Base-by-base conservation (phyloP, 1,140 invertebrate species). In the Caerostris extrusa region DNA sequence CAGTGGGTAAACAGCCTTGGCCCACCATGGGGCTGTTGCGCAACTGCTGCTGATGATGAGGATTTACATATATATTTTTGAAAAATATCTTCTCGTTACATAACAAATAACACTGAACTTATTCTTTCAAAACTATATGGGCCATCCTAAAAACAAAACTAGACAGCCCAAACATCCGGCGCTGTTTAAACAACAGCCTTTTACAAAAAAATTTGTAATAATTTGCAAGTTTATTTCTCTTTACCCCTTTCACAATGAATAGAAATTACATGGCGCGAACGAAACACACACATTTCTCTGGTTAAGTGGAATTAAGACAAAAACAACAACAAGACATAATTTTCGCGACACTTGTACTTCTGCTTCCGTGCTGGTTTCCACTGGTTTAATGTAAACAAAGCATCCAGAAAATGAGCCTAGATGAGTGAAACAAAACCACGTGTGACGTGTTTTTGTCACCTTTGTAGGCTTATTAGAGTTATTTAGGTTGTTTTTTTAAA, bases 331-430 rank as follows among this genome's bases (percentile, higher is more conserved):
- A 14, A 77, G 10, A 34, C 34, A 34, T 77, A 64, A 12, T 64
- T 64, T 50, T 77, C 34, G 34, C 34, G 34, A n/a, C n/a, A n/a
- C n/a, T n/a, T 77, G 19, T 34, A 8, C 34, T 71, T 71, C 17
- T n/a, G 3, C 19, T 7, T 6, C 19, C n/a, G 19, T 7, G 61
- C 69, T 8, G 69, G 50, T 77, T 50, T 77, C 50, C 50, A 50
- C 69, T n/a, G 10, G 19, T 10, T 7, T 12, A 55, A 85, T 85
- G 82, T 85, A 85, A 85, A 85, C 82, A 85, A 85, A 85, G n/a
- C 56, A 85, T 85, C n/a, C 56, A 85, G 56, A 56, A 58, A 58
- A 14, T 57, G 82, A 34, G 82, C 14, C 53, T 56, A n/a, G n/a
- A n/a, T 57, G 56, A 57, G n/a, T 85, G 14, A 85, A 85, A 58